Conservation (phyloP, 2,888 invertebrate genomes). For the Melanotus villosus region DNA sequence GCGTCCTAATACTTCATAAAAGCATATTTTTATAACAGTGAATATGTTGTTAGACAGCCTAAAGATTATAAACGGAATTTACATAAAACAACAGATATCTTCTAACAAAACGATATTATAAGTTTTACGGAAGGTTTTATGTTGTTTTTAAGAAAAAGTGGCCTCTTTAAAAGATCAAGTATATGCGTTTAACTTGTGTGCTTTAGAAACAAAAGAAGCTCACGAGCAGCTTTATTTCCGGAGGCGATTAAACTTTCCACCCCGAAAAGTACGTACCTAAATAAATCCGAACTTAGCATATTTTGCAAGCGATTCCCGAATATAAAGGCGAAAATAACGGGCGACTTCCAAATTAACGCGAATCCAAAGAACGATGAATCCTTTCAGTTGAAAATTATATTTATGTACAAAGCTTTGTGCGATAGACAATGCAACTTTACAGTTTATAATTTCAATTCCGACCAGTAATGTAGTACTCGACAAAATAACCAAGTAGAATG, state of each 20-base stretch:
- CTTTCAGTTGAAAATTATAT: conserved; percentile 17
- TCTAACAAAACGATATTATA: too few species aligned
- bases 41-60: too few species aligned
- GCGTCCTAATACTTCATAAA: too few species aligned
- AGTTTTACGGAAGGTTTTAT: too few species aligned
- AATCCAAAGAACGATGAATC: conserved; percentile 26
- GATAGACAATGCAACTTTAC: conserved; percentile 37
- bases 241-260: conserved; percentile 10
- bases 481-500: conserved; percentile 32
- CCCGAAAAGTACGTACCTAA: background rate
- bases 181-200: conserved; percentile 6
- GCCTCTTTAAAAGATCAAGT: background rate
- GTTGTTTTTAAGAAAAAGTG: too few species aligned
- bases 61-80: too few species aligned
- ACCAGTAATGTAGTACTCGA: conserved; percentile 8
- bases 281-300: conserved; percentile 12
- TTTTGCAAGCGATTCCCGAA: background rate
- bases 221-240: conserved; percentile 16
- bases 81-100: too few species aligned
- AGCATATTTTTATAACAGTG: too few species aligned
- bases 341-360: conserved; percentile 21
- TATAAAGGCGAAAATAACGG: background rate
- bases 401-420: conserved; percentile 4
- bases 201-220: conserved; percentile 20
- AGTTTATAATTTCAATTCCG: conserved; percentile 39